Evolutionary conservation across 2,888 invertebrate genomes (phyloP), one percentile per base, ranked within the genome.

Genomic region (Synergus umbraculus): DNA sequence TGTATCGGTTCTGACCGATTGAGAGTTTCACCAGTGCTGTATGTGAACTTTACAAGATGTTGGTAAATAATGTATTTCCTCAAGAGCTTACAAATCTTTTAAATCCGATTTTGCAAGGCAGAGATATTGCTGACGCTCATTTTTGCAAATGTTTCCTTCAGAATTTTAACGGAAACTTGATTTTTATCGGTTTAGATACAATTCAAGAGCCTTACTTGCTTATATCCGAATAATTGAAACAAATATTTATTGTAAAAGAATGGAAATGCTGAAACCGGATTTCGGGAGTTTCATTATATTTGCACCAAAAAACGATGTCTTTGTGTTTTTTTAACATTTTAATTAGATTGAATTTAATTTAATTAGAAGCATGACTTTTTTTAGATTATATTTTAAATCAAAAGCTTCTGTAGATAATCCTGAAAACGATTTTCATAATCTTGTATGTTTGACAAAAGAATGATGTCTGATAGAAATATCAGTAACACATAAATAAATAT

Each of bases 401-500:
- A 29, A 29, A 29, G 37, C 5, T 37, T 37, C 37, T 37, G 37
- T 37, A 37, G 37, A 3, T 37, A 37, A 37, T 37, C 4, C 4
- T 37, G 4, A 37, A 37, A n/a, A 54, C 8, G 2, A n/a, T 8
- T n/a, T 54, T 54, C 8, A 2, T 54, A 2, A 2, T 54, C 4
- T 54, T 54, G n/a, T 54, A 8, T 54, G 7, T 54, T n/a, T 9
- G 1, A 9, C 54, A 49, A 49, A 4, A 54, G 8, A 54, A 54
- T 13, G n/a, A 54, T n/a, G n/a, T 54, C 5, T 54, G 2, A 15
- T 54, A 8, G 54, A 2, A 54, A n/a, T n/a, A n/a, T n/a, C 8
- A n/a, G 7, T 64, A 44, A 60, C 46, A 65, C 64, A 77, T 46
- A 60, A 79, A 79, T 79, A 81, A 79, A 60, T 66, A 54, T 64